phyloP scores from a whole-genome alignment of 92 coral and sea anemone species.

The Meandrina meandrites region DNA sequence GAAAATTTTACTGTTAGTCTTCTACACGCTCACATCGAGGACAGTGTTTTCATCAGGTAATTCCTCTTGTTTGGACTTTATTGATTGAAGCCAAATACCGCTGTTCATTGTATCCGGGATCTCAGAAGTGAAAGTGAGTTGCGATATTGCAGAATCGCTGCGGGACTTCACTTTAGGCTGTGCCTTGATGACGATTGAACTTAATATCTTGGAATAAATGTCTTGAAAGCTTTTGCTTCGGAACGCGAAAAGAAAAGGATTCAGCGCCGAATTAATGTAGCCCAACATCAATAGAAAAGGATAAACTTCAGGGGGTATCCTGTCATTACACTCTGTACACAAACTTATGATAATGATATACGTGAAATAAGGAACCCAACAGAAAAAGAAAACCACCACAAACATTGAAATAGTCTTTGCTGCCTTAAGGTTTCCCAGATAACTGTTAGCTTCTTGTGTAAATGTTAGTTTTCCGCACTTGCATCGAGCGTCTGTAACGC shows the following conservation, averaged over 20 bases:
- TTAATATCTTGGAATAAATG: slow-evolving; percentile 46
- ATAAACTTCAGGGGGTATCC: slow-evolving; percentile 28
- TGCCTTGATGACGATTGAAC: slow-evolving; percentile 2
- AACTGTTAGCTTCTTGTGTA: slow-evolving; percentile 35
- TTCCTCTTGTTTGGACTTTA: neutral
- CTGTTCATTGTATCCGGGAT: neutral
- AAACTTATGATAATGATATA: slow-evolving; percentile 47
- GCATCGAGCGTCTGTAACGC: neutral
- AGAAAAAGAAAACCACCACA: slow-evolving; percentile 63
- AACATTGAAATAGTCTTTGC: slow-evolving; percentile 73
- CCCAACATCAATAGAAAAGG: slow-evolving; percentile 63
- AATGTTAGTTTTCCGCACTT: neutral
- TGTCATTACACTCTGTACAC: slow-evolving; percentile 7
- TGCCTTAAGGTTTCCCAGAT: slow-evolving; percentile 62
- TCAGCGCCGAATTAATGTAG: slow-evolving; percentile 70
- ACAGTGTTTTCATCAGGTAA: neutral
- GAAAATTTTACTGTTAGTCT: neutral
- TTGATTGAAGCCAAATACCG: neutral
- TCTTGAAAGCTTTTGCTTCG: slow-evolving; percentile 64
- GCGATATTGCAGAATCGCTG: neutral
- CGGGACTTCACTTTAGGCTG: slow-evolving; percentile 26
- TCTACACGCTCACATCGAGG: neutral
- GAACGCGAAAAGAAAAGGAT: slow-evolving; percentile 74
- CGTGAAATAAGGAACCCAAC: slow-evolving; percentile 68
- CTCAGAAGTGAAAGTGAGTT: slow-evolving; percentile 11